Evolutionary conservation across 2,797 vertebrate genomes (phyloP), one percentile per base, ranked within the genome.

Genomic region (Podarcis lilfordi): DNA sequence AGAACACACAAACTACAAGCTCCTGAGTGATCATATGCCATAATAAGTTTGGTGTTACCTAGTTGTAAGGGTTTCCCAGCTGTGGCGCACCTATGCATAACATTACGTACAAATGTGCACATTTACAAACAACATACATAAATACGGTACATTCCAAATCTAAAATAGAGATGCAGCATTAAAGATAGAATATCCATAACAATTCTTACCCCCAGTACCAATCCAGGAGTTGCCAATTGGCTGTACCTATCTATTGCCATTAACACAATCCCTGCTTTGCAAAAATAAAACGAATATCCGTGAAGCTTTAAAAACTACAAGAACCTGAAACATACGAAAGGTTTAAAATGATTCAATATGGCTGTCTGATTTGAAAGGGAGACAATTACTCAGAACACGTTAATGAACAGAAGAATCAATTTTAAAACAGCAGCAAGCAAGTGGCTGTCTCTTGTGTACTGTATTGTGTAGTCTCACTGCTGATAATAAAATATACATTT

Each of bases 401-500:
- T 32, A 23, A 66, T 37, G 77, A 40, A 69, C 27, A 78, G 35
- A 78, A 83, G 25, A 55, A 27, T 32, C 7, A 32, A 15, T 43
- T 61, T 8, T 68, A 8, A 43, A 37, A 55, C 50, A 55, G 3
- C 50, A 40, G 23, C 35, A 64, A 35, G 55, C n/a, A 37, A 29
- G 32, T 29, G 32, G 3, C 8, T 72, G 32, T n/a, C 13, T 61
- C 86, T 90, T 92, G 86, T 59, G 77, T 32, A 61, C 0, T 29
- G 7, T n/a, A 25, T 19, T 15, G 13, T 19, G 85, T 55, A 72
- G 25, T 35, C 71, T 93, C 85, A 90, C 1, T 43, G 86, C 89
- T 89, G 91, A 94, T 96, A 59, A 77, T 29, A 91, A 64, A 64
- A 88, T 93, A 95, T 66, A 80, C 59, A 95, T 91, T 88, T 72